Base-by-base conservation (phyloP, 2,888 invertebrate species). In the Eutolmus rufibarbis region DNA sequence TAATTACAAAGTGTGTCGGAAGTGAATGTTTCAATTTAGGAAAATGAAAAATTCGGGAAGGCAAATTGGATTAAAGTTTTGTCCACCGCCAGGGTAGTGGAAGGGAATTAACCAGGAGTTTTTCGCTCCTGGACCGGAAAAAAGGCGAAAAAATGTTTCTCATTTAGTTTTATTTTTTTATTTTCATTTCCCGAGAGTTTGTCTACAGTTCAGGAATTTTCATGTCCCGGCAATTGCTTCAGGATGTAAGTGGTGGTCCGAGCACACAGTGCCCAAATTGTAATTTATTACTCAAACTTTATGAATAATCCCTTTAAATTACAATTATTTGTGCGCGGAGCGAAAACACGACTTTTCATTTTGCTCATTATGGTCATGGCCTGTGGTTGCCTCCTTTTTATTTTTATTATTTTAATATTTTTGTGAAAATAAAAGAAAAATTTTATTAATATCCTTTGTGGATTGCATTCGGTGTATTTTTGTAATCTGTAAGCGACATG, bases 61-160 rank as follows among this genome's bases (percentile, higher is more conserved):
- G 79, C 66, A 84, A 84, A 84, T 84, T 84, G 82, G 82, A 84
- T 84, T 84, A 84, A 84, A 84, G 82, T 84, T 84, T 57, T 84
- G 66, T 84, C 66, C 82, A 66, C 23, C 19, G 23, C 66, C 28
- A 66, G 19, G 66, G 19, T 23, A 28, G 66, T 23, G 57, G 79
- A 51, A 31, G 37, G 34, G 34, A 56, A 81, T 81, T 34, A 23
- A 7, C 5, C 23, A 14, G n/a, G n/a, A 79, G 79, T 51, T 79
- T 84, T 28, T 66, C 23, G 12, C 12, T 23, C 2, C 66, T 66
- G 66, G 66, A 66, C 8, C 12, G 19, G 23, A 28, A 66, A 66
- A 66, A 66, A 66, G 66, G 28, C 8, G 28, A 66, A 66, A 84
- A 81, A 84, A 66, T 84, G 40, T 66, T 40, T 66, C 57, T 66